Percentiles rank a stretch among this genome's conserved stretches.
Conservation (phyloP, 2,888 invertebrate species). For the Enchytraeus crypticus region DNA sequence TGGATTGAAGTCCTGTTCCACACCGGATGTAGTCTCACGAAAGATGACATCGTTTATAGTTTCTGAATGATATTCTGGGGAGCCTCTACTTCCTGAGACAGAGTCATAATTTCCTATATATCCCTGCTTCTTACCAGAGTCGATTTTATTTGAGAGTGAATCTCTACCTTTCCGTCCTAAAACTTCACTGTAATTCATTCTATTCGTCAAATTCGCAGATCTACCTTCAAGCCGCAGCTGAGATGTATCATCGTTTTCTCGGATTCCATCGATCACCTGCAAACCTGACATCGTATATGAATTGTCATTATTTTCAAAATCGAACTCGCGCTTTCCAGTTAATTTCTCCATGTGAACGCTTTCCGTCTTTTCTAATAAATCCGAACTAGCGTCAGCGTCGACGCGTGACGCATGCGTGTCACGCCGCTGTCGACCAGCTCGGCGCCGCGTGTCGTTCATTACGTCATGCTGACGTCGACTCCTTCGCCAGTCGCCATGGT, state of each 20-base stretch:
- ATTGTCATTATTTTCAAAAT: too few relatives aligned
- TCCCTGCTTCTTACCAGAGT: neutral
- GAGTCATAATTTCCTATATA: too few relatives aligned
- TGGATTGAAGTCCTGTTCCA: neutral
- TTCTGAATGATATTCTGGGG: neutral
- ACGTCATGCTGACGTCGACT: neutral
- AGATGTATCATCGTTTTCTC: neutral
- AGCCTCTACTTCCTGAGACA: neutral
- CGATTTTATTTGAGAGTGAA: too few relatives aligned
- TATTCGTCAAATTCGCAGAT: too few relatives aligned
- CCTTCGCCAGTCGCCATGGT: too few relatives aligned
- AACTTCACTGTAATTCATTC: neutral
- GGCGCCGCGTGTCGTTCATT: neutral
- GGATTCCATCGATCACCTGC: slow-evolving; percentile 4
- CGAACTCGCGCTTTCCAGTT: too few relatives aligned
- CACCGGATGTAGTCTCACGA: neutral
- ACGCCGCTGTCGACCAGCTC: too few relatives aligned
- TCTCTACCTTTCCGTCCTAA: neutral
- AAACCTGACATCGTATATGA: neutral
- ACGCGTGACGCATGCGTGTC: too few relatives aligned
- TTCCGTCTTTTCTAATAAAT: too few relatives aligned
- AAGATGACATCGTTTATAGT: neutral
- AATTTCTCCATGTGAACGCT: too few relatives aligned
- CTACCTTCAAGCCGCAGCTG: too few relatives aligned
- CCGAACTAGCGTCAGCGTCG: too few relatives aligned